Evolutionary conservation across 2,888 invertebrate genomes (phyloP), one percentile per base, ranked within the genome.

Genomic region (Odontomyia ornata): DNA sequence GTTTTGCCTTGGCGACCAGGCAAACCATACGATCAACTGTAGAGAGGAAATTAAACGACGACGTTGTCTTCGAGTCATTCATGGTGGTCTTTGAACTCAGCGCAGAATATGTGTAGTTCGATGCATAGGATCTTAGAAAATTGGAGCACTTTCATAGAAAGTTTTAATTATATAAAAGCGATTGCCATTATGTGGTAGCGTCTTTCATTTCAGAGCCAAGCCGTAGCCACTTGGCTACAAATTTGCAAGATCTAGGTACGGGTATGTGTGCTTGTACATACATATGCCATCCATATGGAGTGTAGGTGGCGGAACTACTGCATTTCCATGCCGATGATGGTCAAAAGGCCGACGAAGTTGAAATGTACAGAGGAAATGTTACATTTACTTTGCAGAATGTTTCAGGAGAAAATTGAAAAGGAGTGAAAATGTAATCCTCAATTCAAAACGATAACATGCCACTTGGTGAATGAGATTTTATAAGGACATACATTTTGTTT

Each of bases 91-190:
- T 69, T 69, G 69, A 69, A 69, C 69, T 69, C 69, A 36, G 69
- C 69, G 69, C 69, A 46, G 46, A 47, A 69, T 69, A 47, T 69
- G 69, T 69, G 69, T 69, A 46, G 1, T 65, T 65, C 30, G 27
- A 36, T 36, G 65, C 27, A 65, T 65, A 65, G 78, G 78, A 78
- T 78, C 76, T 67, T 76, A 72, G 62, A 75, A 78, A 78, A 78
- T 76, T 78, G 76, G 78, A 78, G 78, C 78, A 78, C 76, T 78
- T 73, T 76, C 64, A 76, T 76, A 78, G 78, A 78, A 78, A 78
- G 78, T 78, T 78, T 78, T 73, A 73, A 73, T 73, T 73, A 73
- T 72, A 72, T 72, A 72, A 57, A 73, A 60, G 15, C 30, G 73
- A 57, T 57, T 57, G 57, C 57, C 60, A 73, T 73, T 73, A 73